These are phyloP conservation scores for Pemphredon lugubris DNA, from an alignment of 2,888 invertebrate species.

Conservation along the genomic window DNA sequence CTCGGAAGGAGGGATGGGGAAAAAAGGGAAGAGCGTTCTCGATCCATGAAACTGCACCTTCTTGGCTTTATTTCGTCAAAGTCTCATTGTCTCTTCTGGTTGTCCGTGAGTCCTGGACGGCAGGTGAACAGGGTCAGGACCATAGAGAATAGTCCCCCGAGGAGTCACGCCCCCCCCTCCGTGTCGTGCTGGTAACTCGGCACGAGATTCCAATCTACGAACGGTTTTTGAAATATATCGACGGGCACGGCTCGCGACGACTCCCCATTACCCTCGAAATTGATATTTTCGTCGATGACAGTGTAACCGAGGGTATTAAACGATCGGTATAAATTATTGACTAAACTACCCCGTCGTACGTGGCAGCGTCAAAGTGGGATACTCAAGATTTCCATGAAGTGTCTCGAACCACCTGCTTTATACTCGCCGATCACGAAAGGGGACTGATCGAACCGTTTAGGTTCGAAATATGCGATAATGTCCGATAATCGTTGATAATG, in stretches of 20 bases:
- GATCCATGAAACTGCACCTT: slow-evolving; percentile 49
- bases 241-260: neutral
- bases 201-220: slow-evolving; percentile 37
- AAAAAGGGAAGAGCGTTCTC: slow-evolving; percentile 19
- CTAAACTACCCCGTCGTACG: too few species aligned
- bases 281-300: neutral
- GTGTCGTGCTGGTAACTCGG: slow-evolving; percentile 34
- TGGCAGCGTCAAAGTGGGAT: too few species aligned
- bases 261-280: slow-evolving; percentile 7
- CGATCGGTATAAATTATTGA: too few species aligned
- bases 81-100: slow-evolving; percentile 63
- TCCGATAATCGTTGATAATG: slow-evolving; percentile 74
- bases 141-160: slow-evolving; percentile 42
- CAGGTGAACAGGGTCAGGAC: slow-evolving; percentile 41
- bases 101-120: slow-evolving; percentile 27
- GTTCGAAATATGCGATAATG: slow-evolving; percentile 76
- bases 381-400: slow-evolving; percentile 43
- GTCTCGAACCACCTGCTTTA: slow-evolving; percentile 47
- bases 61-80: slow-evolving; percentile 61
- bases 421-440: slow-evolving; percentile 70
- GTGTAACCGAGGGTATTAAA: too few species aligned
- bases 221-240: slow-evolving; percentile 14
- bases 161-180: slow-evolving; percentile 43
- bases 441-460: slow-evolving; percentile 69
- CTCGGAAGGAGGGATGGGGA: slow-evolving; percentile 3